Conservation (phyloP, 2,797 vertebrate genomes). For the Tokudaia muenninki region DNA sequence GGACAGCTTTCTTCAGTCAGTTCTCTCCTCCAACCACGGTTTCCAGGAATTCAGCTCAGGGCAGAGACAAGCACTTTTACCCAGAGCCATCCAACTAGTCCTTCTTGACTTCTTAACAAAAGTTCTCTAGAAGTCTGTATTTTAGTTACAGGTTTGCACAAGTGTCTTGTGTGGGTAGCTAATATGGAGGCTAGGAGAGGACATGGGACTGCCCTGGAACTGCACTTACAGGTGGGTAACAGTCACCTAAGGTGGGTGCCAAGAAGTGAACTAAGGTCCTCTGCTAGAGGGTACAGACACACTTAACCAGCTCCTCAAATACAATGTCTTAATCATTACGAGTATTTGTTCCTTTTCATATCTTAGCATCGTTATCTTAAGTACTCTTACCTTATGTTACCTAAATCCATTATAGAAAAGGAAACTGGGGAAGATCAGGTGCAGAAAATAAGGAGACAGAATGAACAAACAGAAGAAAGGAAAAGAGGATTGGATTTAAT, state of each 20-base stretch:
- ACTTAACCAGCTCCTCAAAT: background rate
- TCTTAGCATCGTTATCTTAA: background rate
- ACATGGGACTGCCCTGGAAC: background rate
- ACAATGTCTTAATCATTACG: background rate
- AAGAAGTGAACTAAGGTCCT: background rate
- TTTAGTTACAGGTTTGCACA: background rate
- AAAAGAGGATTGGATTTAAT: background rate
- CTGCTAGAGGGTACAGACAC: background rate
- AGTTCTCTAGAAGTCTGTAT: background rate
- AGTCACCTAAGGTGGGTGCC: background rate
- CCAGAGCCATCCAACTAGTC: background rate
- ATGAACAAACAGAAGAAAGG: background rate
- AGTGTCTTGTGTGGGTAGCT: background rate
- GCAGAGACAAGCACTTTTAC: background rate
- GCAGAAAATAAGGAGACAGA: background rate
- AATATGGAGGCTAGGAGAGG: background rate
- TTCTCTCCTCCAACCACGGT: background rate
- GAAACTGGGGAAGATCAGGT: background rate
- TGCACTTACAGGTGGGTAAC: background rate
- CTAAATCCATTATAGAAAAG: conserved; percentile 2
- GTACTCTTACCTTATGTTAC: background rate
- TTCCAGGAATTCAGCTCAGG: background rate
- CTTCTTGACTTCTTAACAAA: background rate
- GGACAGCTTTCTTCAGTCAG: background rate
- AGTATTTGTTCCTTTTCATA: background rate